These are phyloP conservation scores for Mesembrinibis cayennensis DNA, from an alignment of 2,113 vertebrate genomes.

Conservation along the genomic window DNA sequence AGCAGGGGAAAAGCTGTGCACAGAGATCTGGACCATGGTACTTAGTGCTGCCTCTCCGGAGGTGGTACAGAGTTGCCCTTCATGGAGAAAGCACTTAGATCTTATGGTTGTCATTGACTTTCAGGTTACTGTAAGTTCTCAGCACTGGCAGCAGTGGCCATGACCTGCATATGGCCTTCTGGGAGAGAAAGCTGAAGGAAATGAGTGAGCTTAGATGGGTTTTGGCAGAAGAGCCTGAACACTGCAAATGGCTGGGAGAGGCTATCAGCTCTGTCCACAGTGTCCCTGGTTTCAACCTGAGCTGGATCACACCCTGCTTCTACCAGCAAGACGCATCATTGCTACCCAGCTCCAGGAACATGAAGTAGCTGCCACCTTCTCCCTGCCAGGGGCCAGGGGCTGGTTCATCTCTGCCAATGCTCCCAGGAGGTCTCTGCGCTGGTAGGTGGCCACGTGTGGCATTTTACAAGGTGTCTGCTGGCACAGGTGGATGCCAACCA, in stretches of 20 bases:
- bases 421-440: background rate
- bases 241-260: background rate
- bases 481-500: accelerated
- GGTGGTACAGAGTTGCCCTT: background rate
- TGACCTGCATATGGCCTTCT: background rate
- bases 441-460: background rate
- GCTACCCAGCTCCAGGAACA: background rate
- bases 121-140: background rate
- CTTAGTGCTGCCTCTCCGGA: background rate
- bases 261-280: background rate
- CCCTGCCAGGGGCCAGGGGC: background rate
- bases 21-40: accelerated
- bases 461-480: background rate
- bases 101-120: background rate
- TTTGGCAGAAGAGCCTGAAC: background rate
- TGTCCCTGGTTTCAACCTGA: background rate
- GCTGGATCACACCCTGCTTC: background rate
- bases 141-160: background rate
- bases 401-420: background rate
- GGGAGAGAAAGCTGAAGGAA: background rate
- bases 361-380: background rate
- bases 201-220: background rate
- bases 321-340: background rate
- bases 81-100: background rate
- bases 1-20: background rate